A percentile compares a stretch with the other conserved stretches of the same genome.
Evolutionary conservation across 2,888 invertebrate genomes (phyloP).

Genomic region (Conomelus anceps): DNA sequence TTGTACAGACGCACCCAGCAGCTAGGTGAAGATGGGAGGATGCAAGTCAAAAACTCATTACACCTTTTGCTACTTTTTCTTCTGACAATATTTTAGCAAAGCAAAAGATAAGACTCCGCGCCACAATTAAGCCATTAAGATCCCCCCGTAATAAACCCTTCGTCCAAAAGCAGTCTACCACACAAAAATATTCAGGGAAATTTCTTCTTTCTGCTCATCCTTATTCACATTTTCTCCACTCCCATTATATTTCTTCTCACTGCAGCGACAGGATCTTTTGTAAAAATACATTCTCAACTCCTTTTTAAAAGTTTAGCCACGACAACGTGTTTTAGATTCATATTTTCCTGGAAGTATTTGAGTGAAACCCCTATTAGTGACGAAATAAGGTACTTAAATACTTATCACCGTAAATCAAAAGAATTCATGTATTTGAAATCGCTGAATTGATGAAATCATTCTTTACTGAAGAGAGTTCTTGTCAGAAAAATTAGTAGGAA

Average conservation of each 20-base stretch:
- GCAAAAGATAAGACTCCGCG: neutral
- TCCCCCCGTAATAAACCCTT: neutral
- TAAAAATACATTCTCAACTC: neutral
- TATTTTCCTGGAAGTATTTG: neutral
- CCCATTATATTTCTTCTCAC: neutral
- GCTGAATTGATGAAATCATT: no score
- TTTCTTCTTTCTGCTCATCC: neutral
- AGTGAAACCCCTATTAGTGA: no score
- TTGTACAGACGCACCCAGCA: neutral
- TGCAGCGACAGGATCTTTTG: neutral
- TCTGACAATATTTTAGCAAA: constrained; percentile 2
- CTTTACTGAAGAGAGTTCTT: no score
- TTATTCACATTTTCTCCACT: neutral
- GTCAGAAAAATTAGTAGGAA: no score
- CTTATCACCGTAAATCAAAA: no score
- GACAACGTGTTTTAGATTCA: neutral
- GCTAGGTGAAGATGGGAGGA: neutral
- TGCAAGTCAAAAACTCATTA: constrained; percentile 8
- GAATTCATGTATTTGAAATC: no score
- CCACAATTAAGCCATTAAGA: constrained; percentile 11
- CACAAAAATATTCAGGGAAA: neutral
- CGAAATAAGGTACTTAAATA: no score
- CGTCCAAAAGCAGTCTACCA: neutral
- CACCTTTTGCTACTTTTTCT: neutral
- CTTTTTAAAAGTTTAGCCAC: neutral